These are phyloP conservation scores for Portevinia maculata DNA, from an alignment of 2,888 invertebrate species.

Conservation along the genomic window DNA sequence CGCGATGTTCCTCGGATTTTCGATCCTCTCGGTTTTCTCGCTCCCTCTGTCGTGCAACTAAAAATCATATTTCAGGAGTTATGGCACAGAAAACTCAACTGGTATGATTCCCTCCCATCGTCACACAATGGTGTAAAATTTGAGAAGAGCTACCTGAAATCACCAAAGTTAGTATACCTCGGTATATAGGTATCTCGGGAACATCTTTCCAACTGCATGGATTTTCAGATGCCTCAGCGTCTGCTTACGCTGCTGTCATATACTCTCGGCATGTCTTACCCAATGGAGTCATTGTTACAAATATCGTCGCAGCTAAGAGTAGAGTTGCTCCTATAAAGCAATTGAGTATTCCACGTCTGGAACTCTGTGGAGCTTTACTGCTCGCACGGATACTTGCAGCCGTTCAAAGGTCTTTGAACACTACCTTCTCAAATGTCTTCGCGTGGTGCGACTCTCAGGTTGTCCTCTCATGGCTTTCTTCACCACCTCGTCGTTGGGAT, in stretches of 20 bases:
- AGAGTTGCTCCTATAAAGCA: not conserved
- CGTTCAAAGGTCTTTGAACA: not conserved
- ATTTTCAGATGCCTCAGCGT: not conserved
- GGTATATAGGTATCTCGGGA: not conserved
- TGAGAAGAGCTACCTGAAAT: not conserved
- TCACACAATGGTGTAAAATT: no score
- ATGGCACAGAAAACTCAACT: no score
- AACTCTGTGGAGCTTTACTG: not conserved
- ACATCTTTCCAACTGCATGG: not conserved
- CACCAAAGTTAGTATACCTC: not conserved
- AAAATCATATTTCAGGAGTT: constrained; percentile 23
- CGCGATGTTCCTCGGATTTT: constrained; percentile 13
- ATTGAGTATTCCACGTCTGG: not conserved
- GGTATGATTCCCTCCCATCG: no score
- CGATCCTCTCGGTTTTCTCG: constrained; percentile 15
- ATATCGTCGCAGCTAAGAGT: not conserved
- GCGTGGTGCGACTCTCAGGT: constrained; percentile 5
- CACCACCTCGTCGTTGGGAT: not conserved
- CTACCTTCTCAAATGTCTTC: not conserved
- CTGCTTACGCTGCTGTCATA: not conserved
- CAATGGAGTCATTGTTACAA: no score
- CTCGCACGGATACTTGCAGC: constrained; percentile 14
- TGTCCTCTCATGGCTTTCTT: not conserved
- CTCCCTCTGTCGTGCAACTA: constrained; percentile 7
- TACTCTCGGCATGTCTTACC: no score